phyloP scores from a whole-genome alignment of 2,888 invertebrate genomes.

The Micoletzkya japonica region DNA sequence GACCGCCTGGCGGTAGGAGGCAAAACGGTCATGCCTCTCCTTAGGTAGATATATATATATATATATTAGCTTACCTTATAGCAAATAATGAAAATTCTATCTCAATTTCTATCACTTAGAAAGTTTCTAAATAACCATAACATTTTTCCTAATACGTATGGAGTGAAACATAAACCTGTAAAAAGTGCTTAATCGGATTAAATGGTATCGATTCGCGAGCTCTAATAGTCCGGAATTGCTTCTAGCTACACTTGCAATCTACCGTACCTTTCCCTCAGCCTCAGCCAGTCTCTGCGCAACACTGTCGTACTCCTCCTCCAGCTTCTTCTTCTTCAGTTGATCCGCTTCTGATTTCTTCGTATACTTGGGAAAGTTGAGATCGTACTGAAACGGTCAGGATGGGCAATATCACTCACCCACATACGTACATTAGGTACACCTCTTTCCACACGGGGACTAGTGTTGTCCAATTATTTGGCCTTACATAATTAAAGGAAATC shows the following conservation, averaged over 20 bases:
- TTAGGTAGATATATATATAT: too few species aligned
- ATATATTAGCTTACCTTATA: too few species aligned
- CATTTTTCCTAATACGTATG: background rate
- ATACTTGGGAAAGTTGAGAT: constrained; percentile 18
- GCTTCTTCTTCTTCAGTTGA: constrained; percentile 25
- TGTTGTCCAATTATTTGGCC: too few species aligned
- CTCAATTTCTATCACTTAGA: too few species aligned
- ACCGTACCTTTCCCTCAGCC: constrained; percentile 23
- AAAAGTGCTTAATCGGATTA: too few species aligned
- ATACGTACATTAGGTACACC: background rate
- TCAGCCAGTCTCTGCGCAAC: constrained; percentile 14
- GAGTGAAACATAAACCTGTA: too few species aligned
- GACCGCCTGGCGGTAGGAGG: too few species aligned
- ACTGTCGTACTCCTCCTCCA: constrained; percentile 28
- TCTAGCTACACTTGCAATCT: too few species aligned
- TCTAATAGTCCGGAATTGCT: background rate
- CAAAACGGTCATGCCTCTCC: too few species aligned
- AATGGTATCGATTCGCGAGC: too few species aligned
- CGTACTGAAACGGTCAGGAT: background rate
- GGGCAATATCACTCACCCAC: background rate
- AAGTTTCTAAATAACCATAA: background rate
- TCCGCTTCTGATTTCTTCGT: constrained; percentile 38
- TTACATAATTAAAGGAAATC: too few species aligned
- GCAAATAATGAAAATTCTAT: too few species aligned
- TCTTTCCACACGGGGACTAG: background rate